Conservation (phyloP, 2,888 invertebrate genomes). For the Pherbina coryleti region DNA sequence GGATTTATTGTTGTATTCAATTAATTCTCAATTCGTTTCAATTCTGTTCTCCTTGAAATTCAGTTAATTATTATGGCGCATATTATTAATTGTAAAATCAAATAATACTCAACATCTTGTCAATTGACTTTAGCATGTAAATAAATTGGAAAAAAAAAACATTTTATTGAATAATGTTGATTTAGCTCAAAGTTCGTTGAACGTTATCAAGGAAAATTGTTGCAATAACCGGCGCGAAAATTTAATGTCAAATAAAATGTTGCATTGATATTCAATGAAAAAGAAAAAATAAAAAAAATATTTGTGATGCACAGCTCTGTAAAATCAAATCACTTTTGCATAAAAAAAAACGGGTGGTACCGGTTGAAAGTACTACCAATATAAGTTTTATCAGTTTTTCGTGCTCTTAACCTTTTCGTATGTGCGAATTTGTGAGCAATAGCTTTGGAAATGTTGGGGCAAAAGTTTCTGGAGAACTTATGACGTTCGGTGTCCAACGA, state of each 20-base stretch:
- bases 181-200: neutral
- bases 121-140: too few species aligned
- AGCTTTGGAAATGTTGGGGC: too few species aligned
- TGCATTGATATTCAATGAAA: neutral
- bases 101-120: neutral
- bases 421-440: too few species aligned
- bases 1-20: neutral
- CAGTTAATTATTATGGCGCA: neutral
- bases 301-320: too few species aligned
- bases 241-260: neutral
- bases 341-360: neutral
- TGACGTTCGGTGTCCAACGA: too few species aligned
- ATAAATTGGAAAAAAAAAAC: too few species aligned
- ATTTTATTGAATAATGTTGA: neutral
- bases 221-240: neutral
- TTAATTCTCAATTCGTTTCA: neutral
- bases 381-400: too few species aligned
- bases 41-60: neutral
- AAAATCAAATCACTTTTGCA: neutral
- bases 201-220: neutral
- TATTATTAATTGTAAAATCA: slow-evolving; percentile 8
- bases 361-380: too few species aligned
- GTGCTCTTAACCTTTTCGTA: too few species aligned
- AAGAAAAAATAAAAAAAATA: neutral
- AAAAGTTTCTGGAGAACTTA: too few species aligned